These are phyloP conservation scores for Anthoscopus minutus DNA, from an alignment of 2,113 vertebrate species.

Conservation along the genomic window DNA sequence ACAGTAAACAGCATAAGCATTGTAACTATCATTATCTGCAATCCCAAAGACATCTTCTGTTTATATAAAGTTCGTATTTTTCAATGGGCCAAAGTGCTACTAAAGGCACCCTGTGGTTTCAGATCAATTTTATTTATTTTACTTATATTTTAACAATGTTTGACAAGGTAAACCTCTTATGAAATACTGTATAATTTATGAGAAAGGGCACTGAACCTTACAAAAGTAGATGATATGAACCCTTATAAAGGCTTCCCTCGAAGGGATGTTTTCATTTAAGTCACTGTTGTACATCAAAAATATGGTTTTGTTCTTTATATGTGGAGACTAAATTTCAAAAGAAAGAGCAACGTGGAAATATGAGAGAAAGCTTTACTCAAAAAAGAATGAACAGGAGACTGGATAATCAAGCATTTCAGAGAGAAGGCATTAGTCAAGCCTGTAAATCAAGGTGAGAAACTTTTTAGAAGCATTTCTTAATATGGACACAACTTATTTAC, in stretches of 20 bases:
- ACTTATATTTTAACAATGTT: slow-evolving; percentile 69
- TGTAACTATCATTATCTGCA: slow-evolving; percentile 20
- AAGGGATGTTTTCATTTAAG: slow-evolving; percentile 31
- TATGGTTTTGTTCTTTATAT: not conserved
- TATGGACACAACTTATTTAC: not conserved
- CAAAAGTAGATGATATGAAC: slow-evolving; percentile 33
- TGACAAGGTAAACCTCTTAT: slow-evolving; percentile 60
- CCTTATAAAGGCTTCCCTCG: slow-evolving; percentile 18
- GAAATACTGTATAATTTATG: slow-evolving; percentile 52
- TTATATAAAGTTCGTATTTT: slow-evolving; percentile 39
- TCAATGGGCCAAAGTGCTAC: slow-evolving; percentile 53
- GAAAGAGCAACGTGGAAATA: not conserved
- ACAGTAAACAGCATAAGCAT: not conserved
- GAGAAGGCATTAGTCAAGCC: not conserved
- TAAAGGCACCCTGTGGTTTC: slow-evolving; percentile 46
- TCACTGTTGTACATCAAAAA: slow-evolving; percentile 42
- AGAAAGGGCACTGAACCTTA: slow-evolving; percentile 42
- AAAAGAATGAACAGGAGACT: not conserved
- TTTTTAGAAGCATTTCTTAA: not conserved
- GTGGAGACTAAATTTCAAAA: not conserved
- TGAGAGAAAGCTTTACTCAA: not conserved
- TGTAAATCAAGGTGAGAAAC: not conserved
- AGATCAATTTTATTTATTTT: slow-evolving; percentile 67
- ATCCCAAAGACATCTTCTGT: not conserved
- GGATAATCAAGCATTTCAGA: not conserved